These are phyloP conservation scores for Emydocephalus ijimae DNA, from an alignment of 2,113 vertebrate species.

Conservation along the genomic window DNA sequence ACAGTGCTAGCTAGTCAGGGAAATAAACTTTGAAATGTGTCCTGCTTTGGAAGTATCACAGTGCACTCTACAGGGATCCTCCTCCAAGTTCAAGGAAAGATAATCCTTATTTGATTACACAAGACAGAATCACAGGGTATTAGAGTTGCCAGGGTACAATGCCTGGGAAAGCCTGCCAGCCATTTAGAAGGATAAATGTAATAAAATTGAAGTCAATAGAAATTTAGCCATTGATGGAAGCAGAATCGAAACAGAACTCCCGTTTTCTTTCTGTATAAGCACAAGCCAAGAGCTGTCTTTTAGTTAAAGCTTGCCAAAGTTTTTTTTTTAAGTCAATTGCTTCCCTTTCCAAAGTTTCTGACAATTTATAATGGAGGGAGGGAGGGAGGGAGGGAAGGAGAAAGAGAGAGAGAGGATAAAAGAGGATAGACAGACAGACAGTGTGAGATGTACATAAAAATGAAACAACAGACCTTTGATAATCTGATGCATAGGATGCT, in stretches of 20 bases:
- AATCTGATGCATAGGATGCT: too few species aligned
- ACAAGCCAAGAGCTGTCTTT: not conserved
- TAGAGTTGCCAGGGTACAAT: not conserved
- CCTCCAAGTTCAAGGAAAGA: conserved; percentile 49
- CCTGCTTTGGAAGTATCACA: conserved; percentile 35
- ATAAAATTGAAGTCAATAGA: conserved; percentile 21
- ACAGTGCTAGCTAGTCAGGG: conserved; percentile 19
- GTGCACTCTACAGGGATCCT: conserved; percentile 54
- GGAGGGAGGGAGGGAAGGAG: too few species aligned
- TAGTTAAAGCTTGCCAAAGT: not conserved
- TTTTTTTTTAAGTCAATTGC: not conserved
- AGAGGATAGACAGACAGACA: too few species aligned
- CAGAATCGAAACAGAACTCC: not conserved
- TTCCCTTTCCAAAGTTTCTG: not conserved
- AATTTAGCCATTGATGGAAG: not conserved
- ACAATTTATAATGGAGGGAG: not conserved
- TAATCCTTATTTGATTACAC: conserved; percentile 18
- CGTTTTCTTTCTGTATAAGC: not conserved
- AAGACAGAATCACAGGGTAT: conserved; percentile 31
- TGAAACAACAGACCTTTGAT: too few species aligned
- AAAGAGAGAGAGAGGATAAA: too few species aligned
- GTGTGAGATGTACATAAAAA: too few species aligned
- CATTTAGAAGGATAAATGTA: conserved; percentile 18
- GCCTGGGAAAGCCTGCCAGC: conserved; percentile 8
- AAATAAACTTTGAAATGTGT: conserved; percentile 10